Percentiles rank a stretch among this genome's conserved stretches.
Evolutionary conservation across 2,113 vertebrate genomes (phyloP).

Genomic region (Eubucco bourcierii): DNA sequence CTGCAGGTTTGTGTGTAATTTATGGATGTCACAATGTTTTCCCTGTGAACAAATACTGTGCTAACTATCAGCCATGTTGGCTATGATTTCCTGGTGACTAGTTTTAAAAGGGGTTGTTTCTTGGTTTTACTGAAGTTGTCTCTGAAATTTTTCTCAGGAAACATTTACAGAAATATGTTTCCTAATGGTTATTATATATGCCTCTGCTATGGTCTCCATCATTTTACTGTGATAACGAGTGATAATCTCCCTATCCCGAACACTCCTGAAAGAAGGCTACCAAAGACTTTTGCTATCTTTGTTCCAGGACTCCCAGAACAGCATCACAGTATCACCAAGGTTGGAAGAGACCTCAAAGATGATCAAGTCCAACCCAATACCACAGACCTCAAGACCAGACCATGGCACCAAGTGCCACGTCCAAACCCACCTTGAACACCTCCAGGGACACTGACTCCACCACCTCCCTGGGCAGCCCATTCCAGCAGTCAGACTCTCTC

Average conservation of each 20-base stretch:
- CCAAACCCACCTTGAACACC: too few relatives aligned
- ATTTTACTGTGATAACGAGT: neutral
- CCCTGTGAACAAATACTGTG: neutral
- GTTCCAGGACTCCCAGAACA: neutral
- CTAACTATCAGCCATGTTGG: neutral
- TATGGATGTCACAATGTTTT: neutral
- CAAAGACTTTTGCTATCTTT: neutral
- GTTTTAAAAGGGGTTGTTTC: neutral
- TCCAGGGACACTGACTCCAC: too few relatives aligned
- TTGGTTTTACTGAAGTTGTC: neutral
- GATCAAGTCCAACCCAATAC: too few relatives aligned
- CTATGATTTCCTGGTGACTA: neutral
- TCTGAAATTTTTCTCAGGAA: neutral
- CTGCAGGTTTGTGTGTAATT: neutral
- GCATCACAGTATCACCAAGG: too few relatives aligned
- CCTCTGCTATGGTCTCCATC: neutral
- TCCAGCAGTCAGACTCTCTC: too few relatives aligned
- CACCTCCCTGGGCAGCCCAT: too few relatives aligned
- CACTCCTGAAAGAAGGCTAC: neutral
- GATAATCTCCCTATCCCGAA: neutral
- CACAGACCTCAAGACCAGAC: too few relatives aligned
- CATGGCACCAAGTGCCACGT: too few relatives aligned
- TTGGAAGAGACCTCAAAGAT: too few relatives aligned
- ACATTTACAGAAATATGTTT: neutral
- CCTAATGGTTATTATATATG: neutral